A percentile compares a stretch with the other conserved stretches of the same genome.
Evolutionary conservation across 1,140 invertebrate genomes (phyloP).

Genomic region (Rhynchophorus ferrugineus): DNA sequence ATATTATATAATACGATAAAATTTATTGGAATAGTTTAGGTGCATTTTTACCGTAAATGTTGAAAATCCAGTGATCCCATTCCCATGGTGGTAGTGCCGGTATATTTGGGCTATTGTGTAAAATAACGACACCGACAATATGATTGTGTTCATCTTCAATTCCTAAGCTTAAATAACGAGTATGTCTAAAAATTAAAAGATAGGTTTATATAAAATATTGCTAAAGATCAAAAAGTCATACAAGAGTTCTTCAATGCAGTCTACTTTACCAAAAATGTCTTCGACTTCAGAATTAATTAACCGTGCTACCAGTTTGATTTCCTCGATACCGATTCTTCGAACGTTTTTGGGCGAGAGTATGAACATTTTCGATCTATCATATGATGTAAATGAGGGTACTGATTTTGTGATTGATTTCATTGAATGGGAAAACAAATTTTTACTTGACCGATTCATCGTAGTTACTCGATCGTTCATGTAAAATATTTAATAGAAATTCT

Average conservation of each 20-base stretch:
- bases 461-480: too few relatives aligned
- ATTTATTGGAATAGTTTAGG: too few relatives aligned
- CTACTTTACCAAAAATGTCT: conserved; percentile 23
- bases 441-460: too few relatives aligned
- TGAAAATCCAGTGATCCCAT: conserved; percentile 47
- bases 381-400: neutral
- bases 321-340: conserved; percentile 11
- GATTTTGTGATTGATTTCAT: neutral
- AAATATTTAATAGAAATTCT: too few relatives aligned
- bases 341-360: conserved; percentile 20
- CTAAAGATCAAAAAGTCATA: conserved; percentile 12
- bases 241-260: conserved; percentile 19
- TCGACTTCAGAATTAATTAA: conserved; percentile 2
- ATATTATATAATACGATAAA: too few relatives aligned
- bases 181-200: conserved; percentile 18
- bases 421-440: neutral
- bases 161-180: conserved; percentile 26
- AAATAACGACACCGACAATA: conserved; percentile 43
- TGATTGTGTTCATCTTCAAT: conserved; percentile 35
- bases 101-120: conserved; percentile 47
- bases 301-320: conserved; percentile 9
- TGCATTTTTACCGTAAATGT: conserved; percentile 41
- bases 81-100: conserved; percentile 43
- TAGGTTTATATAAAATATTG: neutral
- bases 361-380: neutral